Conservation (phyloP, 2,113 vertebrate genomes). For the Cercopithecus mona region DNA sequence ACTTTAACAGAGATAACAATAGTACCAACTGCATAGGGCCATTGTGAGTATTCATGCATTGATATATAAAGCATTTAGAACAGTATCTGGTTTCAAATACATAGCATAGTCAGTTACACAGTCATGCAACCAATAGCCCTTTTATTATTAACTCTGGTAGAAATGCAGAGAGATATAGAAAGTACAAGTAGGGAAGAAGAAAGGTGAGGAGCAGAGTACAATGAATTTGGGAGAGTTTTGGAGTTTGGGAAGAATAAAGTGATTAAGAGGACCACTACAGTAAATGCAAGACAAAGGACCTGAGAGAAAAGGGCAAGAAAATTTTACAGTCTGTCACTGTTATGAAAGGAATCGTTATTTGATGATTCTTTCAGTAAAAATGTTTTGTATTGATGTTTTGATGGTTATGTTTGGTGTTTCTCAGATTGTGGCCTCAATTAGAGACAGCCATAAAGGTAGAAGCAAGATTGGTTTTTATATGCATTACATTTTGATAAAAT, state of each 20-base stretch:
- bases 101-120: not conserved
- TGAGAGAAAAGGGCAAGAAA: not conserved
- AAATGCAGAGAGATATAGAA: not conserved
- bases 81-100: not conserved
- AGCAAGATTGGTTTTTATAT: not conserved
- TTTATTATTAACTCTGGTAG: not conserved
- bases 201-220: not conserved
- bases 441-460: not conserved
- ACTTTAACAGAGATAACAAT: not conserved
- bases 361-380: not conserved
- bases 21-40: not conserved
- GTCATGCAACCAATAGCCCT: not conserved
- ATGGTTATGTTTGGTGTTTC: not conserved
- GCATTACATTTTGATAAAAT: not conserved
- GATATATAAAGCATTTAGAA: not conserved
- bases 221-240: not conserved
- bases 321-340: not conserved
- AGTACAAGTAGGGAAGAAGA: not conserved
- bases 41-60: not conserved
- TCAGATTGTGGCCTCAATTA: not conserved
- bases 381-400: not conserved
- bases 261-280: not conserved
- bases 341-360: not conserved
- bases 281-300: not conserved
- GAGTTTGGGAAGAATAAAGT: not conserved